Evolutionary conservation across 2,797 vertebrate species (phyloP).

Genomic region (Sebastes oblongus): DNA sequence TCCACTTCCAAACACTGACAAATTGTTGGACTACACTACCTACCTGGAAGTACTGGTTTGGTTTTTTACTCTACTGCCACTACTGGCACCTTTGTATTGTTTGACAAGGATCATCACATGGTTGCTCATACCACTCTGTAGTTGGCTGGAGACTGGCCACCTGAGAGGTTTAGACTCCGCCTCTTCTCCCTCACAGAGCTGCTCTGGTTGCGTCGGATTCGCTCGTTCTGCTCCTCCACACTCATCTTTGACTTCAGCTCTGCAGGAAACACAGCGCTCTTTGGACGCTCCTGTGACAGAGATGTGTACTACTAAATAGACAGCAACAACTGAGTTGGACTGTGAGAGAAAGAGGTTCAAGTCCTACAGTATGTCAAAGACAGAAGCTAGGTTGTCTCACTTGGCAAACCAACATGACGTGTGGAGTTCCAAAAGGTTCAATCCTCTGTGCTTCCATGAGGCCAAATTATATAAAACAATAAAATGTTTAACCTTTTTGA

Average conservation of each 20-base stretch:
- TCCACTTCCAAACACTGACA: background rate
- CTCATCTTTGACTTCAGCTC: constrained; percentile 96
- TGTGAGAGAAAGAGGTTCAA: background rate
- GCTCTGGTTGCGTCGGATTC: constrained; percentile 92
- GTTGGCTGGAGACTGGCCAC: constrained; percentile 81
- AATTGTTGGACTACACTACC: background rate
- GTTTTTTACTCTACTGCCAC: background rate
- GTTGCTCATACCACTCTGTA: constrained; percentile 88
- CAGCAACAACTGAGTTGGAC: background rate
- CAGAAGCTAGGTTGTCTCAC: background rate
- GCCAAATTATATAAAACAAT: background rate
- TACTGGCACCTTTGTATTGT: background rate
- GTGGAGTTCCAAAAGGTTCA: background rate
- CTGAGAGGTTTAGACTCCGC: constrained; percentile 89
- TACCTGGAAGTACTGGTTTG: background rate
- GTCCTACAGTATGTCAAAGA: background rate
- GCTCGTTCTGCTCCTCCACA: constrained; percentile 92
- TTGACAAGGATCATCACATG: background rate
- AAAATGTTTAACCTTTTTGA: background rate
- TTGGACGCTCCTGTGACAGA: constrained; percentile 87
- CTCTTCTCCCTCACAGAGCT: constrained; percentile 92
- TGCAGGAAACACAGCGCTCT: constrained; percentile 87
- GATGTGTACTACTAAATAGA: background rate
- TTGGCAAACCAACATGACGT: background rate
- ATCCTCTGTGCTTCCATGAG: background rate